phyloP scores from a whole-genome alignment of 2,113 vertebrate species.

The Merops nubicus region DNA sequence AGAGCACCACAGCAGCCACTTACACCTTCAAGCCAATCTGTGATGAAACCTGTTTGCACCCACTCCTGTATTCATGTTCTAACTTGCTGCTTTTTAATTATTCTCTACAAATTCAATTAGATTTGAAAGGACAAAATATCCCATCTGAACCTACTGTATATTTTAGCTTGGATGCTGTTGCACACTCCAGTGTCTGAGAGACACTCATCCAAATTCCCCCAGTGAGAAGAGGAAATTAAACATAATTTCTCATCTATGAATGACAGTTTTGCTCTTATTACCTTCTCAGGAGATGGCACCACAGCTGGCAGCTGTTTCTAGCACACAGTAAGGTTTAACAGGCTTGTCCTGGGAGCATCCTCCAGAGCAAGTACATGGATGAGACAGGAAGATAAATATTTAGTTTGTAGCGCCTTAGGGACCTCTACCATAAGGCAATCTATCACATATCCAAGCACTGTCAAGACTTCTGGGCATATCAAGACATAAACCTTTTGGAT shows the following conservation, averaged over 20 bases:
- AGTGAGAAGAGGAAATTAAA: background rate
- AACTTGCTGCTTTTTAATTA: background rate
- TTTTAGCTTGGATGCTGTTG: background rate
- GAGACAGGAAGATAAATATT: conserved; percentile 6
- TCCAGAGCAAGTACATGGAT: background rate
- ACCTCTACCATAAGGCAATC: background rate
- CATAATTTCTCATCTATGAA: background rate
- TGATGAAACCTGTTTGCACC: background rate
- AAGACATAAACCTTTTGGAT: background rate
- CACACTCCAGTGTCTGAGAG: background rate
- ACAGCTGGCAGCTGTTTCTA: background rate
- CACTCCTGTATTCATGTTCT: background rate
- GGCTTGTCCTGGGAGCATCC: background rate
- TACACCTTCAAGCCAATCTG: background rate
- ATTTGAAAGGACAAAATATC: background rate
- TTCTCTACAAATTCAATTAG: background rate
- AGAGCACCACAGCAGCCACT: background rate
- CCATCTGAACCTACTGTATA: background rate
- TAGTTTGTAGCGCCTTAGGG: background rate
- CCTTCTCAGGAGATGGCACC: background rate
- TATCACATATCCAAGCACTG: background rate
- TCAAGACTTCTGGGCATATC: background rate
- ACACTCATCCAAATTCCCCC: background rate
- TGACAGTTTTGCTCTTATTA: background rate
- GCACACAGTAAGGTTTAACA: background rate